Base-by-base conservation (phyloP, 1,140 invertebrate species). In the Leptoteleia sp. region DNA sequence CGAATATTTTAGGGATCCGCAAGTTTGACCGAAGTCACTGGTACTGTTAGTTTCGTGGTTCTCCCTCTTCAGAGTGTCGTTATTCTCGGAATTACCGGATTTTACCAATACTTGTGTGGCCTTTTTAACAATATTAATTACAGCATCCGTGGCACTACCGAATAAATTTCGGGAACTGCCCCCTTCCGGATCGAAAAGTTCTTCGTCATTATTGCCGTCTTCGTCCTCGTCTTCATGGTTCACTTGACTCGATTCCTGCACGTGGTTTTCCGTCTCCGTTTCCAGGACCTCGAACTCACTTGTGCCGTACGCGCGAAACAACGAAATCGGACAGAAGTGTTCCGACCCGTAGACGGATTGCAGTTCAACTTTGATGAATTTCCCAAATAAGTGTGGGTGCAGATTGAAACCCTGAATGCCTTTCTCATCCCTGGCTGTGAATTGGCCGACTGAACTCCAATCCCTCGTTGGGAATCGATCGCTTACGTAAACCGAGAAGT, bases 321-420 rank as follows among this genome's bases (percentile, higher is more conserved):
- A 90, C 3, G 96, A 98, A 40, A 99, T 91, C 0, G 98, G 98
- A 88, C 99, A 99, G 85, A 96, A 99, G 86, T 99, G 98, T 89
- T 99, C 98, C 2, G 93, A 94, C 7, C 98, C 97, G 84, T 99
- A 96, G 88, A 99, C 96, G 11, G 96, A 96, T 52, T 95, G 91
- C 75, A 99, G 91, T 82, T 99, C 97, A 0, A 98, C 92, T 81
- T 94, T 94, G 16, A 99, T 94, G 87, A 96, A 99, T 90, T 99
- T 99, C 11, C 96, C 95, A 90, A 98, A 99, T 0, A 96, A 90
- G 84, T 93, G 93, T 8, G 93, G 93, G 82, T 92, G 92, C 13
- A 95, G 90, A 75, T 92, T 90, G 84, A 99, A 99, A 71, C 93
- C 94, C 87, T 99, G 98, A 17, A 98, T 91, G 19, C 94, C 93